Evolutionary conservation across 1,140 invertebrate species (phyloP).

Genomic region (Heterodera carotae): DNA sequence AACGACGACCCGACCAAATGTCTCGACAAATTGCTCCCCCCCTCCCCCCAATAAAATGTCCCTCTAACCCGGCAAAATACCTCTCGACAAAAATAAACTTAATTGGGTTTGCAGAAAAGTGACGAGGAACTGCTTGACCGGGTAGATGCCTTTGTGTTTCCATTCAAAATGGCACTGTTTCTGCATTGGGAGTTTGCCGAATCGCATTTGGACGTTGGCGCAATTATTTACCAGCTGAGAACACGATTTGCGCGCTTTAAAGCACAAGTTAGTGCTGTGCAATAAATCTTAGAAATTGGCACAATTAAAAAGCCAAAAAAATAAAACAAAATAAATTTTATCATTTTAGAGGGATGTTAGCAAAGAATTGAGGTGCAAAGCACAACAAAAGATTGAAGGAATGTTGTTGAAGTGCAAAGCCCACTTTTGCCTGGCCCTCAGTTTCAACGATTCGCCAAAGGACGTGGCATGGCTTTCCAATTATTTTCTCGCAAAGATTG

Average conservation of each 20-base stretch:
- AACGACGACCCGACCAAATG: too few species aligned
- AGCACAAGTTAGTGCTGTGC: constrained; percentile 29
- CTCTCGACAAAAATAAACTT: too few species aligned
- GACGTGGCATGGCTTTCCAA: constrained; percentile 44
- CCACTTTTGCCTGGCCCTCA: constrained; percentile 34
- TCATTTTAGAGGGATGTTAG: constrained; percentile 21
- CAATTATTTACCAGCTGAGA: constrained; percentile 46
- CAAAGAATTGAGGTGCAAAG: constrained; percentile 17
- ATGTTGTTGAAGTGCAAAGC: constrained; percentile 32
- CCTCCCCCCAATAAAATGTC: too few species aligned
- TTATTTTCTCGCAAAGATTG: constrained; percentile 48
- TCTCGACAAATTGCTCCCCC: too few species aligned
- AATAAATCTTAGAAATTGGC: not conserved
- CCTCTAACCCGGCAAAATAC: too few species aligned
- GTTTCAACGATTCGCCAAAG: constrained; percentile 37
- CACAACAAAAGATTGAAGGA: constrained; percentile 21
- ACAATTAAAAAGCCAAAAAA: constrained; percentile 9
- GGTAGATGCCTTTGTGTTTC: constrained; percentile 44
- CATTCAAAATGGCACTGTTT: constrained; percentile 48
- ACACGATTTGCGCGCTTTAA: constrained; percentile 45
- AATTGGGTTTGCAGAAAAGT: constrained; percentile 21
- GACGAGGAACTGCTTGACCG: constrained; percentile 32
- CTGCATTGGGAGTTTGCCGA: constrained; percentile 42
- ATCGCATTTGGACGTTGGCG: constrained; percentile 44
- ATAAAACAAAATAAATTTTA: constrained; percentile 1